Evolutionary conservation across 2,888 invertebrate species (phyloP).

Genomic region (Willowsia nigromaculata): DNA sequence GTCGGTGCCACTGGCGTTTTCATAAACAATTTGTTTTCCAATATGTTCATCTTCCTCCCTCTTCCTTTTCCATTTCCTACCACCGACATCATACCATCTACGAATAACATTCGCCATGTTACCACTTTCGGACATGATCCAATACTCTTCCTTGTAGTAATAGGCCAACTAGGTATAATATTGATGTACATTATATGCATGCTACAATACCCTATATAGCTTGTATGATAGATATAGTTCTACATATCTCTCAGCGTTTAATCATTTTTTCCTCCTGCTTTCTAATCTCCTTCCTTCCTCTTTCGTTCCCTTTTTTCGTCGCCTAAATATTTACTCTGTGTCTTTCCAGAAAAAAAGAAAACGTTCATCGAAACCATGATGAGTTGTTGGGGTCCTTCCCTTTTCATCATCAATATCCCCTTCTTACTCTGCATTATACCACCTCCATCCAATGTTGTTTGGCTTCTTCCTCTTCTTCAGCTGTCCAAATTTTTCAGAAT

Average conservation of each 20-base stretch:
- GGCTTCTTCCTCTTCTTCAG: slow-evolving; percentile 11
- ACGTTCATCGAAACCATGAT: neutral
- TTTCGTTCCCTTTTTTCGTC: slow-evolving; percentile 7
- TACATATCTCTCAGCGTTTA: slow-evolving; percentile 47
- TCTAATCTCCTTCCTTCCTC: slow-evolving; percentile 49
- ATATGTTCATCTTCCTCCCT: slow-evolving; percentile 61
- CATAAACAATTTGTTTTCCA: slow-evolving; percentile 72
- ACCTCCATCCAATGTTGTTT: slow-evolving; percentile 4
- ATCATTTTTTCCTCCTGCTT: slow-evolving; percentile 61
- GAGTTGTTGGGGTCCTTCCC: neutral
- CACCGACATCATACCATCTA: neutral
- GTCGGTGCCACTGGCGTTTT: slow-evolving; percentile 61
- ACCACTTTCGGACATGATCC: neutral
- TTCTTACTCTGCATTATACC: too few species aligned
- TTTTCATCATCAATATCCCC: slow-evolving; percentile 6
- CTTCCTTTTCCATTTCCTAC: slow-evolving; percentile 19
- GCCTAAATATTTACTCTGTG: slow-evolving; percentile 33
- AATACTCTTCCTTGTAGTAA: neutral
- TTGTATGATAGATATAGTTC: neutral
- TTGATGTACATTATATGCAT: neutral
- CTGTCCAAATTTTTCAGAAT: neutral
- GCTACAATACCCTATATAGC: neutral
- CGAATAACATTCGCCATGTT: neutral
- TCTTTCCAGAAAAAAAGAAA: neutral
- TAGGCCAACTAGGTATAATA: neutral